Percentiles rank a stretch among this genome's conserved stretches.
These are phyloP conservation scores for human DNA, from an alignment of 2,113 vertebrate species.

Conservation along the genomic window DNA sequence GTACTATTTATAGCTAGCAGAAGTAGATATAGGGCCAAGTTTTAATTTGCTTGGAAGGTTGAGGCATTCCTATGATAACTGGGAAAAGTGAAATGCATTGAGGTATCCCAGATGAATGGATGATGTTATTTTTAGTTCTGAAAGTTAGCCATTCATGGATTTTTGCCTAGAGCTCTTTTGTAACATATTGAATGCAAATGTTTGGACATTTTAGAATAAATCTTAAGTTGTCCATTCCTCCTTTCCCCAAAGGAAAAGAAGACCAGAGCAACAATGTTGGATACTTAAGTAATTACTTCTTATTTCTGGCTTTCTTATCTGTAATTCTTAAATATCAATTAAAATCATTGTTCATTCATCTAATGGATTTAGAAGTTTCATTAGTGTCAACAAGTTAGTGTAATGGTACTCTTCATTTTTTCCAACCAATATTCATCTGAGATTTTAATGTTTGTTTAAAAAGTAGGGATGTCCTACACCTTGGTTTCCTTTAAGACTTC, in stretches of 20 bases:
- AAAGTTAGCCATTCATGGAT: neutral
- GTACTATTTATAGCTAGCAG: constrained; percentile 14
- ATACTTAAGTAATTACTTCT: constrained; percentile 8
- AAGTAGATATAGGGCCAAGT: neutral
- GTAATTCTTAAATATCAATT: constrained; percentile 1
- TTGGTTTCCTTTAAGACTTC: neutral
- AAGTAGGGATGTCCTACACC: neutral
- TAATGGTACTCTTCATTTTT: neutral
- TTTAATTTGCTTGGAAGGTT: constrained; percentile 16
- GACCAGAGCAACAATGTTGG: neutral
- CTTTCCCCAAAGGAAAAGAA: neutral
- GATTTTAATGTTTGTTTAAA: constrained; percentile 1
- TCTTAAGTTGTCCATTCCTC: neutral
- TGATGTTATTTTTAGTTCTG: constrained; percentile 32
- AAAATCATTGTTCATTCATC: neutral
- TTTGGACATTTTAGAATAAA: constrained; percentile 20
- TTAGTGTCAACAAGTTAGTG: neutral
- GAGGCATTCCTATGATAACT: neutral
- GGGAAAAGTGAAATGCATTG: constrained; percentile 14
- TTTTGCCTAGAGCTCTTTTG: neutral
- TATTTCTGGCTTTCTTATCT: neutral
- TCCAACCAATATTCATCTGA: neutral
- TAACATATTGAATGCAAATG: neutral
- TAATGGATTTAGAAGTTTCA: neutral
- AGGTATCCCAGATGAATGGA: neutral